Conservation (phyloP, 1,140 invertebrate species). For the Bombus balteatus region DNA sequence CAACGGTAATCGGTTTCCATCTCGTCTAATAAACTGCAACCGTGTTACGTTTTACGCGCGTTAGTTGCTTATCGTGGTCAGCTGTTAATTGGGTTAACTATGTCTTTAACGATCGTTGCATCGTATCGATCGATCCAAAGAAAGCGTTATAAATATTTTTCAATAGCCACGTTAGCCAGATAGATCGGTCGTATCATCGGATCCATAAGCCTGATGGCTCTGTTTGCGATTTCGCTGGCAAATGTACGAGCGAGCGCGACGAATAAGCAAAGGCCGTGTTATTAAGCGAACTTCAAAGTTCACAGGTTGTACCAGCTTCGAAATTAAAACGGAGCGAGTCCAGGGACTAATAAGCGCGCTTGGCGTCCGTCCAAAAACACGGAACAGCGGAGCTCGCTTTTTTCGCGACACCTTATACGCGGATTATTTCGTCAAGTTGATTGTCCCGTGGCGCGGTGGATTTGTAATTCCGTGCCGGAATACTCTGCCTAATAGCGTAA, state of each 20-base stretch:
- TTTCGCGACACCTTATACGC: conserved; percentile 16
- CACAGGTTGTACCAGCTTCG: background rate
- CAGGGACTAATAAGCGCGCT: conserved; percentile 27
- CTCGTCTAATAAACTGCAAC: conserved; percentile 3
- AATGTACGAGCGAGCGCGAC: background rate
- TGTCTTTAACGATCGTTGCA: background rate
- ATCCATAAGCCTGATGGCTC: background rate
- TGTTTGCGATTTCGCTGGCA: background rate
- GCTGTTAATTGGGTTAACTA: background rate
- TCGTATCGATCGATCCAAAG: too few relatives aligned
- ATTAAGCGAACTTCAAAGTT: conserved; percentile 24
- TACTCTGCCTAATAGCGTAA: conserved; percentile 20
- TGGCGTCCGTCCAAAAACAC: conserved; percentile 8
- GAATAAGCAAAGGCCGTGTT: background rate
- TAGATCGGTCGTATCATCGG: background rate
- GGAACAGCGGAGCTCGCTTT: background rate
- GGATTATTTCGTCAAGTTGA: conserved; percentile 31
- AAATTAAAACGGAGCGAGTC: conserved; percentile 37
- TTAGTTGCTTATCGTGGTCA: background rate
- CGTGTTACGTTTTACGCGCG: background rate
- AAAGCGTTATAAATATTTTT: too few relatives aligned
- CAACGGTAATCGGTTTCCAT: conserved; percentile 1
- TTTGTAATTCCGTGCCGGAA: background rate
- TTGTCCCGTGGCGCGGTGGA: conserved; percentile 4
- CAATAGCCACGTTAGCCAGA: background rate